Percentiles rank a stretch among this genome's conserved stretches.
phyloP scores from a whole-genome alignment of 2,888 invertebrate genomes.

The Hofmannophila pseudospretella region DNA sequence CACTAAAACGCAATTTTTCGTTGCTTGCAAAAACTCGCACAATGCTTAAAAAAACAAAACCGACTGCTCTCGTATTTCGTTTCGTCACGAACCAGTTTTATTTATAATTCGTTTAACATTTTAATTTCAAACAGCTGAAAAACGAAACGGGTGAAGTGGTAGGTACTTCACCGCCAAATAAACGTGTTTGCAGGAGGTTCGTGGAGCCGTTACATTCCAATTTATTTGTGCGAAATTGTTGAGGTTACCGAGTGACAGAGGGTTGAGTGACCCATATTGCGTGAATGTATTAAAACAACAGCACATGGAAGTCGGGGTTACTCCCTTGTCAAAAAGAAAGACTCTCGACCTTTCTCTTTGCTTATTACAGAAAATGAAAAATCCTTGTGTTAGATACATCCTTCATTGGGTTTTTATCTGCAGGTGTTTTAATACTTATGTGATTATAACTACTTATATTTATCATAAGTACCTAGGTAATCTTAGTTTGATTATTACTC shows the following conservation, averaged over 20 bases:
- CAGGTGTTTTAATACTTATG: no score
- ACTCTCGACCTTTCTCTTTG: no score
- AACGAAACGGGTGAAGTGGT: neutral
- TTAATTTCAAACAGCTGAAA: neutral
- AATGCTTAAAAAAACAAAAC: neutral
- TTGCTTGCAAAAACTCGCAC: neutral
- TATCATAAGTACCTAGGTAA: no score
- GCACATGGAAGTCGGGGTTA: neutral
- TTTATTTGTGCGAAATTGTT: slow-evolving; percentile 1
- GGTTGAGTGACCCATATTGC: slow-evolving; percentile 1
- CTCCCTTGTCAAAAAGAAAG: no score
- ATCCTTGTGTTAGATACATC: no score
- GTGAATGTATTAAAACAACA: neutral
- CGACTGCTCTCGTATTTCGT: neutral
- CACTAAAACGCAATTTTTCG: no score
- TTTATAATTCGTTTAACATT: neutral
- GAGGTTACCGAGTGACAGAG: slow-evolving; percentile 1
- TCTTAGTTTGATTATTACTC: no score
- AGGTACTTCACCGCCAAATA: slow-evolving; percentile 2
- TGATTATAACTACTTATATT: no score
- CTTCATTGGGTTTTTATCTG: no score
- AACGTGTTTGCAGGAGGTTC: slow-evolving; percentile 3
- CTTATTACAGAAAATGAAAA: no score
- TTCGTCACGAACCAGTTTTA: neutral
- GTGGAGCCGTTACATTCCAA: neutral